These are phyloP conservation scores for Tenodera sinensis DNA, from an alignment of 2,888 invertebrate genomes.

Conservation along the genomic window DNA sequence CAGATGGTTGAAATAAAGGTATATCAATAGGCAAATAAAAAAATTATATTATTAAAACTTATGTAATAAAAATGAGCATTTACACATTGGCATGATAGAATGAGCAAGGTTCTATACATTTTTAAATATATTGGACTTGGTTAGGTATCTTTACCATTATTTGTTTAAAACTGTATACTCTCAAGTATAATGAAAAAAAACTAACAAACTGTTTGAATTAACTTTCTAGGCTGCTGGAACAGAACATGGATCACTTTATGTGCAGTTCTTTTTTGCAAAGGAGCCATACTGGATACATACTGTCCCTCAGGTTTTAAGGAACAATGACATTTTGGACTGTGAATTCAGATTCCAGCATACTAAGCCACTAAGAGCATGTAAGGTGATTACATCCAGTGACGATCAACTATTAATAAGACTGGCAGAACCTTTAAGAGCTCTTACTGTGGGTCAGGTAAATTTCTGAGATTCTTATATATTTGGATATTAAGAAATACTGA, in stretches of 20 bases:
- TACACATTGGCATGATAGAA: too few relatives aligned
- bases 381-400: conserved; percentile 50
- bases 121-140: too few relatives aligned
- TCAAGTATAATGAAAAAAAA: too few relatives aligned
- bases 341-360: conserved; percentile 86
- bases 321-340: conserved; percentile 56
- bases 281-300: conserved; percentile 73
- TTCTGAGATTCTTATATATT: background rate
- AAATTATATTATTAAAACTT: too few relatives aligned
- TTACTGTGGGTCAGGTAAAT: conserved; percentile 66
- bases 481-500: too few relatives aligned
- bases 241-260: conserved; percentile 72
- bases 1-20: too few relatives aligned
- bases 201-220: too few relatives aligned
- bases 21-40: too few relatives aligned
- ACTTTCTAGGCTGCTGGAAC: conserved; percentile 66
- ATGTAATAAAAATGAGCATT: too few relatives aligned
- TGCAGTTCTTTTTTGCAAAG: conserved; percentile 59
- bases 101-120: too few relatives aligned
- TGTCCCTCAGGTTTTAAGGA: conserved; percentile 49
- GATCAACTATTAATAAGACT: conserved; percentile 58
- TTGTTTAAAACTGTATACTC: too few relatives aligned
- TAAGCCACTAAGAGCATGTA: conserved; percentile 63
- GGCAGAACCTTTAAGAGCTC: conserved; percentile 62
- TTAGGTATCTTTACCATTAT: too few relatives aligned